Evolutionary conservation across 2,797 vertebrate genomes (phyloP), one percentile per base, ranked within the genome.

Genomic region (Vultur gryphus): DNA sequence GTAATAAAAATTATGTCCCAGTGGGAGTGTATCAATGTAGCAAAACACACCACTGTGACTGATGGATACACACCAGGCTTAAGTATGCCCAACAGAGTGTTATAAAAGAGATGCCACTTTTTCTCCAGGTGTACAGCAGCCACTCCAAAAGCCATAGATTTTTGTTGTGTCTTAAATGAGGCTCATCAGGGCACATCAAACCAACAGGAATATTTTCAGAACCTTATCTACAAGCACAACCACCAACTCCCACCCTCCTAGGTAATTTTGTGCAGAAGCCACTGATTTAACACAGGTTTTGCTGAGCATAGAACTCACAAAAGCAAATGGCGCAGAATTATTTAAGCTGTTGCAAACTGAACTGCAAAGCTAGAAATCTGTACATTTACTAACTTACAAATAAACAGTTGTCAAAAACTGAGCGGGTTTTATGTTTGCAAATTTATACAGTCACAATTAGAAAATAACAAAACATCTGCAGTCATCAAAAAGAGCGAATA

Each of bases 391-490:
- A 55, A 69, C 44, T 90, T 76, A 57, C 18, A 80, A 79, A 65
- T 49, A 91, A 89, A 52, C 31, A 62, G 23, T 49, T 86, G 46
- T 79, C 72, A 91, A 86, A 92, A 88, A 55, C 16, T 31, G 48
- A 31, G 23, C 3, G 5, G 23, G 10, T 46, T 86, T 91, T 90
- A 87, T 93, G 48, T 87, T 92, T 90, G 70, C 39, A 94, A 94
- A 92, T 95, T 84, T 95, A 90, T 93, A 77, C 86, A 84, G 51
- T 82, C 51, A 81, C 58, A 87, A 87, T 90, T 64, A 94, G 37
- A 90, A 95, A 91, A 93, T 39, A 90, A 72, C 37, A 96, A 93
- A 96, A 91, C 46, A 48, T 90, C 76, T 82, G 70, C 66, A 90
- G 39, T 91, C 91, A 61, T 79, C 85, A 90, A 59, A 92, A 93